Percentiles rank a stretch among this genome's conserved stretches.
Conservation (phyloP, 2,797 vertebrate genomes). For the Podarcis lilfordi region DNA sequence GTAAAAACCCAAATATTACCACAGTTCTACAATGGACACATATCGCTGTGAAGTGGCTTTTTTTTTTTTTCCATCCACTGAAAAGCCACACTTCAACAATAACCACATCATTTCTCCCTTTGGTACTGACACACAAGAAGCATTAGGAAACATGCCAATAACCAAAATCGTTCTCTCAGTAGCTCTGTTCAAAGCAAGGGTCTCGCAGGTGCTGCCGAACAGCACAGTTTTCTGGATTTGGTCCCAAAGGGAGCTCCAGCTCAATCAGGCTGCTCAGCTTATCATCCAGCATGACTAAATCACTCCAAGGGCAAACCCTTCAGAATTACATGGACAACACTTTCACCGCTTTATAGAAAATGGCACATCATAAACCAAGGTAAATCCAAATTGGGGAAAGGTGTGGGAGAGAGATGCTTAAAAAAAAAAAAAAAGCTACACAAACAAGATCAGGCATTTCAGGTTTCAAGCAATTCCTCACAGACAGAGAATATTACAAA, state of each 20-base stretch:
- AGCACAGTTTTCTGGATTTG: slow-evolving; percentile 54
- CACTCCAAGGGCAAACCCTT: slow-evolving; percentile 69
- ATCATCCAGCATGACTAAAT: slow-evolving; percentile 61
- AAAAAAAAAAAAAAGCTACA: neutral
- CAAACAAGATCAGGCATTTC: neutral
- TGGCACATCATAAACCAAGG: slow-evolving; percentile 58
- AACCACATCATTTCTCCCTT: slow-evolving; percentile 62
- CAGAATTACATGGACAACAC: slow-evolving; percentile 55
- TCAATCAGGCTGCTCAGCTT: slow-evolving; percentile 67
- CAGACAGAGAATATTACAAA: accelerated
- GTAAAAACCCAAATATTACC: slow-evolving; percentile 5
- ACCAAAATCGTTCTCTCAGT: slow-evolving; percentile 59
- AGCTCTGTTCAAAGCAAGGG: slow-evolving; percentile 61
- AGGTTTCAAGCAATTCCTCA: neutral
- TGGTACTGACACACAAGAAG: slow-evolving; percentile 58
- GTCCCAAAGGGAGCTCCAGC: slow-evolving; percentile 71
- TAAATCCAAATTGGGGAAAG: slow-evolving; percentile 16
- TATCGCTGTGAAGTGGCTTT: slow-evolving; percentile 44
- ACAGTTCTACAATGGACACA: neutral
- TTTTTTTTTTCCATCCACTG: slow-evolving; percentile 56
- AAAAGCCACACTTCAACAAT: slow-evolving; percentile 52
- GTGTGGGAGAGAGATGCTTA: neutral
- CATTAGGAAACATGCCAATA: slow-evolving; percentile 72
- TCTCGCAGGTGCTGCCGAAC: slow-evolving; percentile 64
- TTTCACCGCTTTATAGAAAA: slow-evolving; percentile 48